These are phyloP conservation scores for Platyrinchus mystaceus DNA, from an alignment of 2,797 vertebrate genomes.

Conservation along the genomic window DNA sequence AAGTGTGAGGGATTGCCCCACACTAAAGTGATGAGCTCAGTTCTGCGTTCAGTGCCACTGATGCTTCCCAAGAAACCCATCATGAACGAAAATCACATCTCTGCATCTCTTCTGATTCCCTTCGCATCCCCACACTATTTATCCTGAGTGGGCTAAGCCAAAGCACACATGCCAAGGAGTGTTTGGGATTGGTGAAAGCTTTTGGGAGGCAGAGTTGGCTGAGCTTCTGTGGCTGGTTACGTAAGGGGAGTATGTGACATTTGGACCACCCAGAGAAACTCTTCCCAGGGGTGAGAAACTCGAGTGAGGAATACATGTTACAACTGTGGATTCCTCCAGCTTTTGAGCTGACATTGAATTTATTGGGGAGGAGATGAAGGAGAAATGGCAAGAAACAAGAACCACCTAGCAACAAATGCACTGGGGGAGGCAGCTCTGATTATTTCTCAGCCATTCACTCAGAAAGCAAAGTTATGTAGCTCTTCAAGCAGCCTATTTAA, in stretches of 20 bases:
- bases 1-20: neutral
- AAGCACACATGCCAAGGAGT: neutral
- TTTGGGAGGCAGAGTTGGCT: neutral
- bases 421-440: neutral
- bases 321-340: conserved; percentile 12
- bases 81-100: neutral
- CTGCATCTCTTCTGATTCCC: neutral
- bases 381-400: conserved; percentile 16
- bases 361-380: conserved; percentile 11
- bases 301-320: neutral
- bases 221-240: neutral
- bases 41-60: neutral
- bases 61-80: neutral
- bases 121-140: accelerated
- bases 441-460: neutral
- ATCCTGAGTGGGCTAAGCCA: neutral
- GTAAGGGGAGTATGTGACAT: neutral
- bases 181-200: neutral
- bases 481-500: conserved; percentile 31
- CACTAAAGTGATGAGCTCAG: neutral
- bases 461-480: neutral
- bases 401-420: neutral
- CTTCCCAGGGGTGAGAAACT: conserved; percentile 23
- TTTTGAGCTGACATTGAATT: neutral
- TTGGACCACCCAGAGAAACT: conserved; percentile 20